Evolutionary conservation across 2,888 invertebrate species (phyloP).

Genomic region (Nebria salina): DNA sequence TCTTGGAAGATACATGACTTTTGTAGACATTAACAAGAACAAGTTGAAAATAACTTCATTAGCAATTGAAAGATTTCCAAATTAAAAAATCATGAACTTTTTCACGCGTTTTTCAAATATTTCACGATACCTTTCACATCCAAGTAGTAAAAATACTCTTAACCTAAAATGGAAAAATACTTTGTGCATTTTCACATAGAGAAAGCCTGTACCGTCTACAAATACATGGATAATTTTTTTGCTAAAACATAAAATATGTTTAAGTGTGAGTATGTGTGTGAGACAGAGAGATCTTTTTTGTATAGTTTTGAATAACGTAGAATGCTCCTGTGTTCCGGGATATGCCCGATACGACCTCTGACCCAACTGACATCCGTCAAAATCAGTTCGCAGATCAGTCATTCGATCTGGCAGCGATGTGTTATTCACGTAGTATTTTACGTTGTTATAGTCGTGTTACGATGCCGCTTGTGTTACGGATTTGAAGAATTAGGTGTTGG

Average conservation of each 20-base stretch:
- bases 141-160: background rate
- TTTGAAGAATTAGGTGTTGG: slow-evolving; percentile 14
- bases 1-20: too few species aligned
- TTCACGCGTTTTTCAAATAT: background rate
- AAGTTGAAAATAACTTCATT: background rate
- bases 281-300: background rate
- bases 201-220: slow-evolving; percentile 23
- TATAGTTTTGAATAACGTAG: background rate
- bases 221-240: slow-evolving; percentile 16
- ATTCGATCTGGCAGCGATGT: slow-evolving; percentile 26
- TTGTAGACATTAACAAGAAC: background rate
- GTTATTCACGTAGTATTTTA: background rate
- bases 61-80: background rate
- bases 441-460: background rate
- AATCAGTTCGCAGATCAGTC: slow-evolving; percentile 47
- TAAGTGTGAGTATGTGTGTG: background rate
- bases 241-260: background rate
- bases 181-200: background rate
- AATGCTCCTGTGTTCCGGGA: slow-evolving; percentile 41
- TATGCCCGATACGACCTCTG: slow-evolving; percentile 35
- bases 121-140: background rate
- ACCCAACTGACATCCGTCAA: slow-evolving; percentile 44
- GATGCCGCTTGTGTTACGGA: slow-evolving; percentile 3
- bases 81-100: background rate
- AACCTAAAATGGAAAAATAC: background rate